Conservation (phyloP, 2,797 vertebrate genomes). For the Acanthis flammea region DNA sequence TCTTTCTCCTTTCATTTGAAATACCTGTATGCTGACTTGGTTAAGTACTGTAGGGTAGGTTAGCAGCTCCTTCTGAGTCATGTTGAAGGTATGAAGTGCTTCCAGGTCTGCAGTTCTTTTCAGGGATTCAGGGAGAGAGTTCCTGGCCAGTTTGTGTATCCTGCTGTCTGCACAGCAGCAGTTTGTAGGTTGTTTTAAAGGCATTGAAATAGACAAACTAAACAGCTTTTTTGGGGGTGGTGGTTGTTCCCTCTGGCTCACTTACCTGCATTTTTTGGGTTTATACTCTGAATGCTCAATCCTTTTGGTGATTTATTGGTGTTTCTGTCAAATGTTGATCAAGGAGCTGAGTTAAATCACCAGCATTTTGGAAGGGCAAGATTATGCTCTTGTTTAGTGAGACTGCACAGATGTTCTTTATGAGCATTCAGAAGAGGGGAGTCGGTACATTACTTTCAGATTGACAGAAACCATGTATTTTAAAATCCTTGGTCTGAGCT, state of each 20-base stretch:
- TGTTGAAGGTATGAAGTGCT: background rate
- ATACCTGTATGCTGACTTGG: background rate
- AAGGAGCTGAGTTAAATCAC: background rate
- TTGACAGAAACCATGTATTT: constrained; percentile 24
- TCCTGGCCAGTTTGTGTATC: background rate
- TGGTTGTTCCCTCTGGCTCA: background rate
- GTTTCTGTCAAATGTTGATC: background rate
- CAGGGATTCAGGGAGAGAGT: background rate
- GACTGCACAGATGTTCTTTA: constrained; percentile 23
- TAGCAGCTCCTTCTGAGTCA: constrained; percentile 37
- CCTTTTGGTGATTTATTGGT: background rate
- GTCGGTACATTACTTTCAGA: background rate
- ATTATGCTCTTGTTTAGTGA: background rate
- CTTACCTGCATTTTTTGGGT: background rate
- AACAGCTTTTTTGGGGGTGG: background rate
- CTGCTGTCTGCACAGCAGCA: background rate
- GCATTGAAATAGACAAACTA: background rate
- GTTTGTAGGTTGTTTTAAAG: constrained; percentile 1
- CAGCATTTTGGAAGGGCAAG: background rate
- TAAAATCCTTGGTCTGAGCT: background rate
- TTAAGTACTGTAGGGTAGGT: background rate
- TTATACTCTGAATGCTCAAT: background rate
- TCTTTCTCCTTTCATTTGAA: background rate
- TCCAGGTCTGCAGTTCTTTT: constrained; percentile 20
- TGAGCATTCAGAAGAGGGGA: background rate